Evolutionary conservation across 2,888 invertebrate species (phyloP).

Genomic region (Acleris literana): DNA sequence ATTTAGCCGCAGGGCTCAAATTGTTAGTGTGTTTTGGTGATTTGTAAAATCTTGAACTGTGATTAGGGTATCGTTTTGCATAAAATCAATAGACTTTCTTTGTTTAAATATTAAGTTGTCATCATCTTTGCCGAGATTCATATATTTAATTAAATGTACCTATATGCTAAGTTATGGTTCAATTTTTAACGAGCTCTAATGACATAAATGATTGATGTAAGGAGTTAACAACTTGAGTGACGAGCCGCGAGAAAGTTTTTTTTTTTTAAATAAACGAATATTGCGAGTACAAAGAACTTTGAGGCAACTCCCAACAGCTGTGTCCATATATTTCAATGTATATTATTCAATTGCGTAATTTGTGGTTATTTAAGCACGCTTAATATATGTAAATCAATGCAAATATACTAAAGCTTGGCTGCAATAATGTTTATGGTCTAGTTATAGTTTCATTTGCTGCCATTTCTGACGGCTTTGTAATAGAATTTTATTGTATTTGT

Average conservation of each 20-base stretch:
- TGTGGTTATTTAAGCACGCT: constrained; percentile 32
- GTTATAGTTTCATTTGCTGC: constrained; percentile 35
- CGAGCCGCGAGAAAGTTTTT: neutral
- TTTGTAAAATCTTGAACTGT: too few species aligned
- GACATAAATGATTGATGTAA: too few species aligned
- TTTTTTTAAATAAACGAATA: neutral
- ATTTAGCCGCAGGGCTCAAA: neutral
- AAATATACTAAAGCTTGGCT: constrained; percentile 35
- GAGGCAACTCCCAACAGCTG: neutral
- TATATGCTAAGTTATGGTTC: too few species aligned
- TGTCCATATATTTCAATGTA: constrained; percentile 1
- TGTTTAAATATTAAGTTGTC: too few species aligned
- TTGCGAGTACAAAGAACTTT: constrained; percentile 15
- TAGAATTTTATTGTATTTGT: constrained; percentile 9
- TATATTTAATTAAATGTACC: too few species aligned
- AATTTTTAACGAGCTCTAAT: too few species aligned
- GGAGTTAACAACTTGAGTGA: neutral
- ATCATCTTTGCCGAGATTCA: too few species aligned
- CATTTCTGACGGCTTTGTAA: constrained; percentile 34
- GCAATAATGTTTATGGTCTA: constrained; percentile 37
- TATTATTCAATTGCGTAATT: constrained; percentile 33
- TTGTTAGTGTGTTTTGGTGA: too few species aligned
- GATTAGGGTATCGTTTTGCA: too few species aligned
- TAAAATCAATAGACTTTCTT: too few species aligned
- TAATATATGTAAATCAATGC: constrained; percentile 38